phyloP scores from a whole-genome alignment of 2,888 invertebrate species.

The Colostygia pectinataria region DNA sequence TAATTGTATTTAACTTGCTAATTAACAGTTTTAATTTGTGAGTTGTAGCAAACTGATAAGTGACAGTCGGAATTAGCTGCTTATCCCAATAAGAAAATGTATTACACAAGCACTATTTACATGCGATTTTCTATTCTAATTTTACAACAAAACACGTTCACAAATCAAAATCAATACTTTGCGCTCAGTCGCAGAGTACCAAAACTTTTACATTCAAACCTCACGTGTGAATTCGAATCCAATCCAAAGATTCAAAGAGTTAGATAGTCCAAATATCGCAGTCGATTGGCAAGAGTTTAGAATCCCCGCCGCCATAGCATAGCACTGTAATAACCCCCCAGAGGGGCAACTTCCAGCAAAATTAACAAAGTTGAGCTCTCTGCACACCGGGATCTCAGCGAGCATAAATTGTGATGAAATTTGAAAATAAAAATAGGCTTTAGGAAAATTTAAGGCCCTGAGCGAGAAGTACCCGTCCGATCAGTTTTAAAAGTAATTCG shows the following conservation, averaged over 20 bases:
- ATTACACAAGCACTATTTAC: no score
- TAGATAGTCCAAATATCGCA: conserved; percentile 16
- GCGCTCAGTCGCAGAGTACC: conserved; percentile 8
- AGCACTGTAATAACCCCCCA: conserved; percentile 65
- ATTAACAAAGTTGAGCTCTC: conserved; percentile 75
- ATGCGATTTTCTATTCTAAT: no score
- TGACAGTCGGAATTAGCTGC: no score
- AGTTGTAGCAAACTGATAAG: no score
- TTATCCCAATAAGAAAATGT: no score
- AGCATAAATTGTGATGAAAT: conserved; percentile 74
- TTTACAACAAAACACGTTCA: background rate
- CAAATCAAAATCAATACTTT: conserved; percentile 13
- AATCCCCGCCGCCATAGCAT: conserved; percentile 32
- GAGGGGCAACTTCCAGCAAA: conserved; percentile 71
- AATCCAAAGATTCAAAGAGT: conserved; percentile 19
- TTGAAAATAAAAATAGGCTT: conserved; percentile 68
- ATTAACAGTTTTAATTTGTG: no score
- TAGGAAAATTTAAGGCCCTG: conserved; percentile 45
- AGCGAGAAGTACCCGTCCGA: conserved; percentile 41
- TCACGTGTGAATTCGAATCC: conserved; percentile 10
- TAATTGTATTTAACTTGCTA: no score
- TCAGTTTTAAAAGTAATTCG: conserved; percentile 23
- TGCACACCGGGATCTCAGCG: conserved; percentile 55
- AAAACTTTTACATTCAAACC: conserved; percentile 7
- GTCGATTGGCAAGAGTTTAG: conserved; percentile 17